phyloP scores from a whole-genome alignment of 1,140 invertebrate genomes.

The Aphelenchoides besseyi region DNA sequence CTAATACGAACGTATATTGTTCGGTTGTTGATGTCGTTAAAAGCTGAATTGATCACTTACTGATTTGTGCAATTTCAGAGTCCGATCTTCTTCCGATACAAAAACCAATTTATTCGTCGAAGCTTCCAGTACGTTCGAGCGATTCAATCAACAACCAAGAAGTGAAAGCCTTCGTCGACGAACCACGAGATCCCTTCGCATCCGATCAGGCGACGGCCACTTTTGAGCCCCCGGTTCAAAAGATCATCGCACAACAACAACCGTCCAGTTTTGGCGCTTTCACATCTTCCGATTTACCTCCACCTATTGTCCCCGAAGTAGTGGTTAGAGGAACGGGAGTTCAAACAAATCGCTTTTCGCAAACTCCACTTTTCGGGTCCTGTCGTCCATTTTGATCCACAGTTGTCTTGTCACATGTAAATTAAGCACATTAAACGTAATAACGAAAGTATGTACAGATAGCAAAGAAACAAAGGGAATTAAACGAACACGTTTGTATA shows the following conservation, averaged over 20 bases:
- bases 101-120: background rate
- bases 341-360: background rate
- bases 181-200: background rate
- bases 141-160: background rate
- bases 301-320: constrained; percentile 7
- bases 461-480: too few species aligned
- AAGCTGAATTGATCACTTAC: background rate
- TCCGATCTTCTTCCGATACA: background rate
- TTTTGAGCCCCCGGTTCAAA: background rate
- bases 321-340: background rate
- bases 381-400: background rate
- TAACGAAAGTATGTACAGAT: too few species aligned
- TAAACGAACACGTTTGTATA: too few species aligned
- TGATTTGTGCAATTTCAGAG: background rate
- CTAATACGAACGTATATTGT: background rate
- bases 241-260: background rate
- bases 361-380: background rate
- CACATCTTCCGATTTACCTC: background rate
- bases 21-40: background rate
- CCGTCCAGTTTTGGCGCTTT: background rate
- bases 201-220: background rate
- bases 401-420: too few species aligned
- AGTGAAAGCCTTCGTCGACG: background rate
- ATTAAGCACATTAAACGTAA: too few species aligned
- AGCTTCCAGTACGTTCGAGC: too few species aligned